Evolutionary conservation across 1,140 invertebrate species (phyloP).

Genomic region (Heterodera carotae): DNA sequence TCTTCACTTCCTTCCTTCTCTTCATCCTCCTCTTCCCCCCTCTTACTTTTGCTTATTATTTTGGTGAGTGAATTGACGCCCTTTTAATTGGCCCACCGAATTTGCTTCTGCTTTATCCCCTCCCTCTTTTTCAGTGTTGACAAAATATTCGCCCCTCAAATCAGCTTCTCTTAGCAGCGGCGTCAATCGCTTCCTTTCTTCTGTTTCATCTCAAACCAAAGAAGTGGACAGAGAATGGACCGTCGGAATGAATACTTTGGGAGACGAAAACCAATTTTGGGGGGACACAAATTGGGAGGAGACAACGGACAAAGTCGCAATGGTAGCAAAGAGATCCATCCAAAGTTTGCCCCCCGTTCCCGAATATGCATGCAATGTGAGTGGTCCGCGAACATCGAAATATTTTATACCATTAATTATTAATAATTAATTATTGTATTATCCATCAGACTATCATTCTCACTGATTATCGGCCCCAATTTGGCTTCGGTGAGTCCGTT

Average conservation of each 20-base stretch:
- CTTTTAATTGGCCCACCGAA: background rate
- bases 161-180: background rate
- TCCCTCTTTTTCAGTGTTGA: background rate
- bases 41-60: background rate
- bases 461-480: conserved; percentile 7
- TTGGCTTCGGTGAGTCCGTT: conserved; percentile 10
- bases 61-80: background rate
- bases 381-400: background rate
- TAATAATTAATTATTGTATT: background rate
- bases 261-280: background rate
- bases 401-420: background rate
- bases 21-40: background rate
- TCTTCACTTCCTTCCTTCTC: background rate
- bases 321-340: background rate
- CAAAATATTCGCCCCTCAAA: conserved; percentile 20
- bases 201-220: background rate
- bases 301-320: background rate
- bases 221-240: background rate
- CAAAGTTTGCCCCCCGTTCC: conserved; percentile 8
- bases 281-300: background rate
- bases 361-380: conserved; percentile 23
- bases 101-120: background rate
- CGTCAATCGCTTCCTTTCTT: conserved; percentile 15
- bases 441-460: conserved; percentile 9
- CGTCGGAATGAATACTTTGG: background rate